Conservation (phyloP, 2,888 invertebrate species). For the Ferdinandea cuprea region DNA sequence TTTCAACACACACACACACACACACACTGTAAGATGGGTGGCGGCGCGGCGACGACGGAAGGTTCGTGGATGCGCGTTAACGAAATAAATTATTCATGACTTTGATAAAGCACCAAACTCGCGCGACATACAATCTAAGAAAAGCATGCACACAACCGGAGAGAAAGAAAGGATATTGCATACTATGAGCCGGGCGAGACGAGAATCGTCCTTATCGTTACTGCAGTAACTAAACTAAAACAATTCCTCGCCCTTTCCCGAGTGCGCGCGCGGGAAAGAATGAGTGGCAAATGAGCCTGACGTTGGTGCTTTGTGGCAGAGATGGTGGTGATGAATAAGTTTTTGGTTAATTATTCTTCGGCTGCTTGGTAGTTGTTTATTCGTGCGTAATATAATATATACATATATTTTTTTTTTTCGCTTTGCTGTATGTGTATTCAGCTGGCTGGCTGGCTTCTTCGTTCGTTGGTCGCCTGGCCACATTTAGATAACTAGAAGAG, state of each 20-base stretch:
- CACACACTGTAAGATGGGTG: neutral
- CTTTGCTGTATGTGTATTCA: neutral
- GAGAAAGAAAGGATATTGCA: conserved; percentile 43
- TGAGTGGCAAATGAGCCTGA: conserved; percentile 56
- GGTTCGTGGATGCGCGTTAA: conserved; percentile 40
- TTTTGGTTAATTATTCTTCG: conserved; percentile 70
- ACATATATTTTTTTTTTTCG: conserved; percentile 13
- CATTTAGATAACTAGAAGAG: conserved; percentile 70
- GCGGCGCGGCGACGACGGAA: neutral
- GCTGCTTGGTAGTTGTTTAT: conserved; percentile 51
- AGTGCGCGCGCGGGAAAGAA: neutral
- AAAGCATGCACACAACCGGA: conserved; percentile 50
- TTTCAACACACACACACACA: conserved; percentile 7
- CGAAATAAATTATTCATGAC: conserved; percentile 73
- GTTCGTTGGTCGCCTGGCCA: conserved; percentile 37
- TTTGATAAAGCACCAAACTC: conserved; percentile 69
- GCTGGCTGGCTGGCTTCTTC: neutral
- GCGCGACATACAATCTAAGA: conserved; percentile 68
- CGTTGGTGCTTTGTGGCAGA: neutral
- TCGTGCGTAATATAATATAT: conserved; percentile 63
- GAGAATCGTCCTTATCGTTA: conserved; percentile 51
- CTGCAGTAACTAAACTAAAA: conserved; percentile 55
- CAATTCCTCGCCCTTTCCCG: neutral
- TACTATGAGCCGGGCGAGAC: conserved; percentile 5
- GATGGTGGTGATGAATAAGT: conserved; percentile 69